Conservation (phyloP, 1,140 invertebrate genomes). For the Apis laboriosa region DNA sequence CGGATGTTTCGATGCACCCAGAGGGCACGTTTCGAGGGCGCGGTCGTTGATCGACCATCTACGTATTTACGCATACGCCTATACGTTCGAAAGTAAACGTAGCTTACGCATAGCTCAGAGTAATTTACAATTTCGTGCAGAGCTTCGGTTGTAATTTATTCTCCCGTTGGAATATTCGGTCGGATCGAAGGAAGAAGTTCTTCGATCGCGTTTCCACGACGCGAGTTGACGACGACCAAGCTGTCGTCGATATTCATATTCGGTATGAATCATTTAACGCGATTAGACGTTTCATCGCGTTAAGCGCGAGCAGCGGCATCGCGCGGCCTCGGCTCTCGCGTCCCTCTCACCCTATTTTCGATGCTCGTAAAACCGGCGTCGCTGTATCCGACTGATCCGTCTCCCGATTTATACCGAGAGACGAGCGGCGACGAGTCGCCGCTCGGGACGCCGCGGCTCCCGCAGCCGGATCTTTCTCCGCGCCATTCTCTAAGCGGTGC, state of each 20-base stretch:
- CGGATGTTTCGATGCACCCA: neutral
- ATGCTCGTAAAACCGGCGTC: conserved; percentile 61
- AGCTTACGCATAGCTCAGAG: no score
- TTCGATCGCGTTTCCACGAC: neutral
- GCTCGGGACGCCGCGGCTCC: conserved; percentile 15
- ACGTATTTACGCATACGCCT: no score
- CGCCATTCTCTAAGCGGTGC: conserved; percentile 65
- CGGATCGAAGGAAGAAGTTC: no score
- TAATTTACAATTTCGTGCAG: no score
- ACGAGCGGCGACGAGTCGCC: conserved; percentile 7
- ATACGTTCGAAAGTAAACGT: no score
- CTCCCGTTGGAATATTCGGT: no score
- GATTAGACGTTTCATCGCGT: conserved; percentile 47
- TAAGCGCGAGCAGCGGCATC: neutral
- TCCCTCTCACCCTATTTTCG: conserved; percentile 63
- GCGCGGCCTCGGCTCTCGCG: neutral
- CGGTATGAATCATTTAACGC: conserved; percentile 53
- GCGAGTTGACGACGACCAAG: neutral
- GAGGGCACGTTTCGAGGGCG: neutral
- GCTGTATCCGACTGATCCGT: conserved; percentile 62
- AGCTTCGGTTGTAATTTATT: no score
- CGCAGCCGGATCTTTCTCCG: conserved; percentile 40
- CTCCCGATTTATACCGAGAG: conserved; percentile 61
- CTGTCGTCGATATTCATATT: conserved; percentile 35
- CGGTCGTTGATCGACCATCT: neutral